Percentiles rank a stretch among this genome's conserved stretches.
Evolutionary conservation across 64 coral and sea anemone genomes (phyloP).

Genomic region (Stichodactyla helianthus): DNA sequence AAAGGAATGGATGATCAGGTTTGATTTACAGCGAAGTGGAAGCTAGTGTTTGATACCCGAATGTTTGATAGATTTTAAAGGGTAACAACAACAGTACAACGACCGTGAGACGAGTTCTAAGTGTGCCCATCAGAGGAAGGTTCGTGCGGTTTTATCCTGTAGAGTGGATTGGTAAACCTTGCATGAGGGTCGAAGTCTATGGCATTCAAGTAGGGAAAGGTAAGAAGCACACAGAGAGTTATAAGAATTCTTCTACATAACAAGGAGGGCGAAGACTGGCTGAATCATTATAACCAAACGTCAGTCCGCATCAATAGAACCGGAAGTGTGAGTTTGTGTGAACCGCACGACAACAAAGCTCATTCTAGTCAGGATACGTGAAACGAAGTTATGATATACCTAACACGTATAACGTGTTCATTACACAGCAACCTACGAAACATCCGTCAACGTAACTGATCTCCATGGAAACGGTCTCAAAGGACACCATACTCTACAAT

Average conservation of each 20-base stretch:
- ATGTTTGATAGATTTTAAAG: slow-evolving; percentile 34
- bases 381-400: not conserved
- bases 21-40: not conserved
- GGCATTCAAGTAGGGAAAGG: slow-evolving; percentile 32
- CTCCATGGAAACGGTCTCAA: slow-evolving; percentile 4
- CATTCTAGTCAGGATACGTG: no score
- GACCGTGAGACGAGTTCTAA: slow-evolving; percentile 17
- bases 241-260: no score
- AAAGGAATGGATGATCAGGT: no score
- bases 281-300: no score
- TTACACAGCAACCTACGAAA: slow-evolving; percentile 14
- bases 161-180: slow-evolving; percentile 34
- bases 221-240: not conserved
- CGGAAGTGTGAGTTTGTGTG: no score
- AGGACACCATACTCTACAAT: not conserved
- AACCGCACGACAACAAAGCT: no score
- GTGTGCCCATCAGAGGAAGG: slow-evolving; percentile 13
- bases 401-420: not conserved
- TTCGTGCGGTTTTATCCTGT: slow-evolving; percentile 49
- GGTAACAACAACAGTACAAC: slow-evolving; percentile 36
- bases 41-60: not conserved
- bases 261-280: no score
- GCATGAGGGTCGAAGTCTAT: slow-evolving; percentile 63
- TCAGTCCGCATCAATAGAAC: no score
- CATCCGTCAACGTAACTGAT: slow-evolving; percentile 4